Percentiles rank a stretch among this genome's conserved stretches.
These are phyloP conservation scores for Geodia barretti DNA, from an alignment of 37 sponge, comb jelly and placozoan genomes.

Conservation along the genomic window DNA sequence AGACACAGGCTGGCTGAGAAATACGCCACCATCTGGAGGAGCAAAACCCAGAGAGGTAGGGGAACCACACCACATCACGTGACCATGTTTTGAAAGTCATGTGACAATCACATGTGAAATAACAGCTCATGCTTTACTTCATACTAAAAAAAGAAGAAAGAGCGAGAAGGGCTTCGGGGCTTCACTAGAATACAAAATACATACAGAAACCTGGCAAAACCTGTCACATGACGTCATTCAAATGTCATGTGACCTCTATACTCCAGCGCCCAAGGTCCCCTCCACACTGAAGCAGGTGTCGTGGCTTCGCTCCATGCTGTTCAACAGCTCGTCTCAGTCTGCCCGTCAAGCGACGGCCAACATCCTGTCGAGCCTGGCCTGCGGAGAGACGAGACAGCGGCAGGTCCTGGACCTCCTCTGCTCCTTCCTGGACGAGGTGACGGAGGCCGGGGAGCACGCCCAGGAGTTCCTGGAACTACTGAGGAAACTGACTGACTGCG, in stretches of 20 bases:
- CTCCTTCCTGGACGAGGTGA: constrained; percentile 73
- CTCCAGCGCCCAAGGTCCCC: constrained; percentile 35
- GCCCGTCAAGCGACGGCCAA: constrained; percentile 65
- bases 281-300: constrained; percentile 50
- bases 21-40: constrained; percentile 61
- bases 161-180: too few relatives aligned
- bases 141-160: too few relatives aligned
- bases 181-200: too few relatives aligned
- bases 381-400: constrained; percentile 62
- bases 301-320: constrained; percentile 87
- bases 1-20: constrained; percentile 57
- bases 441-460: constrained; percentile 78
- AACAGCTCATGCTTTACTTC: too few relatives aligned
- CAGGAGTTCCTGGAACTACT: constrained; percentile 80
- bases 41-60: constrained; percentile 52
- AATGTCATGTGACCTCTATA: neutral
- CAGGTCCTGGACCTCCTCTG: constrained; percentile 82
- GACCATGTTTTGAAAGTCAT: neutral
- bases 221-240: neutral
- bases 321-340: constrained; percentile 72
- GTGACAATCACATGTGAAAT: neutral
- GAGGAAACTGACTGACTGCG: constrained; percentile 37
- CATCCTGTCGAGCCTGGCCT: constrained; percentile 64
- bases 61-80: too few relatives aligned
- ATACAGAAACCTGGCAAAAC: too few relatives aligned